Percentiles rank a stretch among this genome's conserved stretches.
Evolutionary conservation across 2,113 vertebrate genomes (phyloP).

Genomic region (Cairina moschata): DNA sequence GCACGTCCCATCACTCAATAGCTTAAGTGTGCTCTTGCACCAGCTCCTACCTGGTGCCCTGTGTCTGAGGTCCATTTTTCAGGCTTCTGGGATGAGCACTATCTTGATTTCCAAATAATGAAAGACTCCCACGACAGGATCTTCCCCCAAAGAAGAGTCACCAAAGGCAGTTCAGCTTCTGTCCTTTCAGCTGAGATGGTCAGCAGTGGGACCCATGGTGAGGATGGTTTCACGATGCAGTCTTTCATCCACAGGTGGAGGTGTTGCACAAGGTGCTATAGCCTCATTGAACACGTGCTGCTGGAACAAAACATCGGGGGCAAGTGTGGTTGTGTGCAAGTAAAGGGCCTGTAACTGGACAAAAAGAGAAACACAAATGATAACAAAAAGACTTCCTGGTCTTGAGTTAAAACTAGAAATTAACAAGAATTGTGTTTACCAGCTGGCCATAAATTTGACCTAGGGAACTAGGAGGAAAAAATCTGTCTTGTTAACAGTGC

Average conservation of each 20-base stretch:
- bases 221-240: fast-evolving
- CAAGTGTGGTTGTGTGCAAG: not conserved
- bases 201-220: fast-evolving
- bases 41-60: not conserved
- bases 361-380: not conserved
- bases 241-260: too few relatives aligned
- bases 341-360: not conserved
- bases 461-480: not conserved
- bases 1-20: fast-evolving
- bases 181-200: not conserved
- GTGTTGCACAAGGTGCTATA: fast-evolving
- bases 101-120: not conserved
- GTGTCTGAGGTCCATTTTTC: not conserved
- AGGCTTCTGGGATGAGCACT: not conserved
- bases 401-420: not conserved
- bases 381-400: not conserved
- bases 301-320: not conserved
- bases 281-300: too few relatives aligned
- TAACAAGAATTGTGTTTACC: not conserved
- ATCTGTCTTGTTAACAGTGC: not conserved
- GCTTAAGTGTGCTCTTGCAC: too few relatives aligned
- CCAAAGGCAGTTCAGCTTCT: not conserved
- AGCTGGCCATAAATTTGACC: not conserved
- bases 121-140: not conserved
- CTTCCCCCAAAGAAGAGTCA: not conserved